Evolutionary conservation across 53 echinoderm and acorn worm genomes (phyloP), one percentile per base, ranked within the genome.

Genomic region (Pentamera pediparva): DNA sequence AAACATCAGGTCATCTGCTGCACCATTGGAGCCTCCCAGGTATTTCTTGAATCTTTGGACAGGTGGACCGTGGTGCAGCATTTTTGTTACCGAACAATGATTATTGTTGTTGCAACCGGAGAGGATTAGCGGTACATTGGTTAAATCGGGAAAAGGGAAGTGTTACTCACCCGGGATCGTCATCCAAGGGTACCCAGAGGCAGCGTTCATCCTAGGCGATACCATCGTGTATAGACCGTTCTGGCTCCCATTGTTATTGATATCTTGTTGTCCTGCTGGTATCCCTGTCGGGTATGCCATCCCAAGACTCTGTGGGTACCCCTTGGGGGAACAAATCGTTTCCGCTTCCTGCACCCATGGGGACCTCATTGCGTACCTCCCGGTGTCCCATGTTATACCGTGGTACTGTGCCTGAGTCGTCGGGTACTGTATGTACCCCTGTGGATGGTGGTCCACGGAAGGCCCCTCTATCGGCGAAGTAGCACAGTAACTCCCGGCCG

Each of bases 171-270:
- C 83, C 59, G 83, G 41, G 13, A 83, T 54, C 18, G 83, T 63
- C 83, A 83, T 83, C 83, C 83, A 83, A 12, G 83, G 83, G 61
- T 83, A 83, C n/a, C 77, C 83, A 3, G 83, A 65, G 32, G 69
- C 38, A 15, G 61, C 57, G 50, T 83, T 83, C 4, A 72, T 54
- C 32, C 73, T 27, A 3, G 73, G 73, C 24, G 73, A 54, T 20
- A 72, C 55, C 73, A 72, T 72, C 18, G 52, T 35, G 17, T 72
- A 72, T 4, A 67, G 67, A 43, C 67, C 45, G 26, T 37, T 39
- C 27, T 40, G 67, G 45, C 45, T 67, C 22, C 67, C 67, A 41
- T 67, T 67, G 29, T 67, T 67, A 30, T 67, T 67, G 18, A 67
- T 67, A 30, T 67, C 67, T n/a, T 67, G 67, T 29, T 67, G 67